phyloP scores from a whole-genome alignment of 2,113 vertebrate species.

The Myrmecobius fasciatus region DNA sequence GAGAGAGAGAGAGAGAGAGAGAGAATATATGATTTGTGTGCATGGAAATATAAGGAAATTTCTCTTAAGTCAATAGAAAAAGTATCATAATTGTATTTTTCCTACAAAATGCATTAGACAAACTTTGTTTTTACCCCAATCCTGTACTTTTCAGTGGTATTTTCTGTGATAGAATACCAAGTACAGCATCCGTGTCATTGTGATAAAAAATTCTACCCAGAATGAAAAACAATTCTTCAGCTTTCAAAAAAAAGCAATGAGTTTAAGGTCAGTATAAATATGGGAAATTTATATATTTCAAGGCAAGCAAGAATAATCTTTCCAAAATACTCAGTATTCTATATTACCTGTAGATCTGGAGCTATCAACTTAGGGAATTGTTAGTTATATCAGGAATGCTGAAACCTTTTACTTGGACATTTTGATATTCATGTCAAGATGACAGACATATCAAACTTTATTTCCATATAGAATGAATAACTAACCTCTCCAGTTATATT shows the following conservation, averaged over 20 bases:
- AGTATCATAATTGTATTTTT: conserved; percentile 49
- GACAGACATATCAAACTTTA: not conserved
- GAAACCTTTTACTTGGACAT: conserved; percentile 45
- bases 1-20: not conserved
- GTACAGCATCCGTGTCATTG: conserved; percentile 48
- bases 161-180: conserved; percentile 47
- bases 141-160: conserved; percentile 40
- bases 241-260: conserved; percentile 22
- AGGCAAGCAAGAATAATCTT: conserved; percentile 48
- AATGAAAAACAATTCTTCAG: conserved; percentile 56
- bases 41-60: conserved; percentile 35
- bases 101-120: conserved; percentile 43
- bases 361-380: not conserved
- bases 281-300: conserved; percentile 58
- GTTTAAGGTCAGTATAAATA: not conserved
- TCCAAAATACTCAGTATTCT: conserved; percentile 40
- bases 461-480: conserved; percentile 12
- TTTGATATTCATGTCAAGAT: conserved; percentile 3
- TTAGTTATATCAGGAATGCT: conserved; percentile 8
- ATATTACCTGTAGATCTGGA: not conserved
- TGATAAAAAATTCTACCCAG: conserved; percentile 34
- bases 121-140: not conserved
- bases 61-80: conserved; percentile 8
- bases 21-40: not conserved
- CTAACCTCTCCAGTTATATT: conserved; percentile 21